Evolutionary conservation across 2,888 invertebrate species (phyloP).

Genomic region (Synanthedon myopaeformis): DNA sequence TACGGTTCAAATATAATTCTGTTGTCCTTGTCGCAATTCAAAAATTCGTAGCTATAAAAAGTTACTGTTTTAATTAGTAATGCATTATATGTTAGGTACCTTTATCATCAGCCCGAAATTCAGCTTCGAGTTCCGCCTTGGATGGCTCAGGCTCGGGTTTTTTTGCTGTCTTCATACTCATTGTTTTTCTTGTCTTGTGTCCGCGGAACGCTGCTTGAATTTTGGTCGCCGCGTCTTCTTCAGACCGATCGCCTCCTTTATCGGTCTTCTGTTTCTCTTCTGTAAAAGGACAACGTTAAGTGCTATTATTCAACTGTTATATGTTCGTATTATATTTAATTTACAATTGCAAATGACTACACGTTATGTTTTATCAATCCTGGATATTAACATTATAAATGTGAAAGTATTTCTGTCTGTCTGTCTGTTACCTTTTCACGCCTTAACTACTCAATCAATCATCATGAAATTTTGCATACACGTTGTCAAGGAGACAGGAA

Average conservation of each 20-base stretch:
- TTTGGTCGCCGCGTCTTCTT: slow-evolving; percentile 82
- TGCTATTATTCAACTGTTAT: too few relatives aligned
- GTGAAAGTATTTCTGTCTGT: too few relatives aligned
- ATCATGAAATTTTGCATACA: too few relatives aligned
- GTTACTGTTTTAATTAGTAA: neutral
- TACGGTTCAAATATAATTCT: too few relatives aligned
- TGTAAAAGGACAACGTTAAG: slow-evolving; percentile 3
- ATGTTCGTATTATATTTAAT: too few relatives aligned
- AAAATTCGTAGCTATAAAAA: neutral
- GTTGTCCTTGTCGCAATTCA: too few relatives aligned
- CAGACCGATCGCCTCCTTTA: slow-evolving; percentile 22
- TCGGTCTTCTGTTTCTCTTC: slow-evolving; percentile 22
- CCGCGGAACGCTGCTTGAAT: slow-evolving; percentile 92
- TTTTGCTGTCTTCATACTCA: slow-evolving; percentile 78
- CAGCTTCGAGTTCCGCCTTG: slow-evolving; percentile 79
- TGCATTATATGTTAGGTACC: slow-evolving; percentile 58
- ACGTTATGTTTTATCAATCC: too few relatives aligned
- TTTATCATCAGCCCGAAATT: slow-evolving; percentile 84
- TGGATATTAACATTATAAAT: too few relatives aligned
- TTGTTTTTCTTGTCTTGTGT: slow-evolving; percentile 81
- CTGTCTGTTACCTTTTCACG: too few relatives aligned
- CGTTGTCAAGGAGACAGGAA: too few relatives aligned
- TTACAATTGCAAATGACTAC: too few relatives aligned
- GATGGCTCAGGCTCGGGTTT: slow-evolving; percentile 67
- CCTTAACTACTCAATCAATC: too few relatives aligned